Base-by-base conservation (phyloP, 2,888 invertebrate genomes). In the Mesoligia furuncula region DNA sequence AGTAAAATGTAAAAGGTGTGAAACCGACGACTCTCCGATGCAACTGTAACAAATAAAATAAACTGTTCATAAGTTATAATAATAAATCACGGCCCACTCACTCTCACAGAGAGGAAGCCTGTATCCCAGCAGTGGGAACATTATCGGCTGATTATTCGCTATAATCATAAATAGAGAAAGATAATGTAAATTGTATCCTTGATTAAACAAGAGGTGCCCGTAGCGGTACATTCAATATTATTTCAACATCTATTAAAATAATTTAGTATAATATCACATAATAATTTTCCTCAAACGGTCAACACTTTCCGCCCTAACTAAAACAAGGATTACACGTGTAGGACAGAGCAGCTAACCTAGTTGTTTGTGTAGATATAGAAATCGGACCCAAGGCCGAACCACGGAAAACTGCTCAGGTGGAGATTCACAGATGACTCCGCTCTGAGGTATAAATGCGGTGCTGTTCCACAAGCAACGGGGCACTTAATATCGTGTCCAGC, bases 1-100 rank as follows among this genome's bases (percentile, higher is more conserved):
- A 85, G 66, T 84, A 65, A 75, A 84, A 75, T 85, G 68, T 85
- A 59, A 75, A 79, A 76, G 68, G 11, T 39, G 82, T 67, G 73
- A 42, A 54, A 20, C 75, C 78, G 64, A 13, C 27, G 73, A 51
- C 75, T 69, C 67, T 31, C n/a, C 31, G 77, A 31, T 36, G 62
- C 66, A 80, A 81, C 87, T 88, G 87, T 48, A 88, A 88, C 82
- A 88, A 88, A 80, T 5, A 36, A 75, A 79, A 72, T 17, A 48
- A 3, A 59, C 1, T 45, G 0, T 77, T n/a, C 31, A 8, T 74
- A 6, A 17, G 17, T 11, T n/a, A 57, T 11, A 54, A 54, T 24
- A 9, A 54, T 9, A 4, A 54, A 54, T 48, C 2, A 20, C 48
- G 24, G 24, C 9, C 54, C n/a, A n/a, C 54, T 54, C 11, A 24